Evolutionary conservation across 2,888 invertebrate species (phyloP).

Genomic region (Tenthredo livida): DNA sequence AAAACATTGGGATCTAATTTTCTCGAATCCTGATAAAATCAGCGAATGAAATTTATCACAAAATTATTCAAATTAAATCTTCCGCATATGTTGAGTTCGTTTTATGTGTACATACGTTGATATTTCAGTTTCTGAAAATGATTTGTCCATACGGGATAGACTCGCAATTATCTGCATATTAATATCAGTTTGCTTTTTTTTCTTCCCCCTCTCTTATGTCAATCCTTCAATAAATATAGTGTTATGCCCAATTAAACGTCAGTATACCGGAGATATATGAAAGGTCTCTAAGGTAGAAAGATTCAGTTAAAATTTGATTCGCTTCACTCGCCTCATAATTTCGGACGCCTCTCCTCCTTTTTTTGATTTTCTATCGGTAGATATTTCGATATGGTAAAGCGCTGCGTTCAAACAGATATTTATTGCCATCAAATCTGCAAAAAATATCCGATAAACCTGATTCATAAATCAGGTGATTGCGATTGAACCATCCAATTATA

Average conservation of each 20-base stretch:
- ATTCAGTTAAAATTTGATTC: not conserved
- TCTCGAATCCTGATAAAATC: not conserved
- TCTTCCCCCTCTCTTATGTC: not conserved
- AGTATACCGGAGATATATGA: not conserved
- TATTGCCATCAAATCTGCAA: slow-evolving; percentile 20
- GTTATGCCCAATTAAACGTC: not conserved
- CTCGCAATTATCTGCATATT: not conserved
- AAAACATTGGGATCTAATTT: not conserved
- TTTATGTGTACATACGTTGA: not conserved
- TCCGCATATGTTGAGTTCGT: not conserved
- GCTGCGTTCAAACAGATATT: slow-evolving; percentile 3
- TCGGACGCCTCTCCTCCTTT: not conserved
- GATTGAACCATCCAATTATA: slow-evolving; percentile 23
- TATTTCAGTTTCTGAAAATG: not conserved
- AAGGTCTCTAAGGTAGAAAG: not conserved
- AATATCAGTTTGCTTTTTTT: not conserved
- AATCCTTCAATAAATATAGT: not conserved
- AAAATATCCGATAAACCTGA: slow-evolving; percentile 17
- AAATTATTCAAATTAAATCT: not conserved
- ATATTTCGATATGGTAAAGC: not conserved
- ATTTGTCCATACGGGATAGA: not conserved
- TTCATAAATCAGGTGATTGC: slow-evolving; percentile 27
- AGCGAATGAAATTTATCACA: not conserved
- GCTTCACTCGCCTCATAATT: slow-evolving; percentile 32
- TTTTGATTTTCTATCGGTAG: not conserved